Evolutionary conservation across 2,888 invertebrate species (phyloP).

Genomic region (Platerodrilus igneus): DNA sequence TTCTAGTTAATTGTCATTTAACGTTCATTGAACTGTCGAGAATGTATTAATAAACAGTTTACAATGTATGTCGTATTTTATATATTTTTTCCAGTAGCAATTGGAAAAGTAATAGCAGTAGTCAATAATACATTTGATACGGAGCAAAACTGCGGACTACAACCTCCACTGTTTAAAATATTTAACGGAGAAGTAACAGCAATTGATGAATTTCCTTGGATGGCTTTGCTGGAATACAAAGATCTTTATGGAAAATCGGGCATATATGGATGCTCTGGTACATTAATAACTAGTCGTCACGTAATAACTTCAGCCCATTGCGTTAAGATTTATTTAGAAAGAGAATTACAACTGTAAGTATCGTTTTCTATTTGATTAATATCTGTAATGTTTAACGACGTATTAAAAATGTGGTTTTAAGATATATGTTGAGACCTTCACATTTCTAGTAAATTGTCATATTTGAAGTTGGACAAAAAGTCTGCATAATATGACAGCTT

Average conservation of each 20-base stretch:
- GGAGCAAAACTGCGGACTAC: slow-evolving; percentile 38
- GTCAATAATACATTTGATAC: no score
- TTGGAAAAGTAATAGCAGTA: no score
- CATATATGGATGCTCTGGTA: slow-evolving; percentile 49
- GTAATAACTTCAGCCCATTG: slow-evolving; percentile 56
- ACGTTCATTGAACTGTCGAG: not conserved
- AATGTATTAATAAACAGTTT: no score
- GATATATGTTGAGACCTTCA: not conserved
- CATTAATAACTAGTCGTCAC: slow-evolving; percentile 51
- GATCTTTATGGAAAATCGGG: slow-evolving; percentile 12
- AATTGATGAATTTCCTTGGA: slow-evolving; percentile 51
- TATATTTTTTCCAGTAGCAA: no score
- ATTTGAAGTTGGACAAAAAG: no score
- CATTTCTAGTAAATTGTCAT: no score
- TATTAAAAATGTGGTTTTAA: no score
- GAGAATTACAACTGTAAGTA: slow-evolving; percentile 5
- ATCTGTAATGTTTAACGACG: no score
- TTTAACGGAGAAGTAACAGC: slow-evolving; percentile 42
- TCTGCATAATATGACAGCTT: no score
- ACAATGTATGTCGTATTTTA: no score
- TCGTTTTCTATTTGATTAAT: slow-evolving; percentile 6
- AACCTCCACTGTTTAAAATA: slow-evolving; percentile 34
- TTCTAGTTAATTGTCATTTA: not conserved
- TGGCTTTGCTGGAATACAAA: slow-evolving; percentile 46
- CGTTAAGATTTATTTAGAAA: slow-evolving; percentile 39